Evolutionary conservation across 2,888 invertebrate genomes (phyloP), one percentile per base, ranked within the genome.

Genomic region (Calliopum simillimum): DNA sequence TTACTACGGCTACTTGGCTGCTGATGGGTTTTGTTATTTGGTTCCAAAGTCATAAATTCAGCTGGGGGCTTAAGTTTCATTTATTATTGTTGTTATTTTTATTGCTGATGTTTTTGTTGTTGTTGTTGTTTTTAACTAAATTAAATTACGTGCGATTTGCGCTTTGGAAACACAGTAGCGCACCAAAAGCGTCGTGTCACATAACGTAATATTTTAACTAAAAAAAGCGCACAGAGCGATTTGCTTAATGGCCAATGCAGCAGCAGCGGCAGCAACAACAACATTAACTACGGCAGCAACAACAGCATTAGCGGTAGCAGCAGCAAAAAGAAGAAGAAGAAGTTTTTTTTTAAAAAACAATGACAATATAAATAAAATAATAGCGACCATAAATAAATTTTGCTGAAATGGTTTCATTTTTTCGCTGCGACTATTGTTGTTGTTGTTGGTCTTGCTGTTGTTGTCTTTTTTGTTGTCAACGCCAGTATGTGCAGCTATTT

Each of bases 341-440:
- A 46, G 21, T 33, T 58, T 33, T 33, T 33, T 33, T 46, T 56
- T 66, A 41, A 33, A 25, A 67, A 59, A 67, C 76, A 76, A 77
- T 78, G 77, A 77, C 79, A 82, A 80, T 82, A 81, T 81, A 82
- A 82, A 83, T 83, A 82, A 83, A 83, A 82, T 82, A 82, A 83
- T 81, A 81, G 81, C 77, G 76, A 79, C 75, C 79, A 83, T 83
- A 82, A 82, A 83, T 83, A 81, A 82, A 81, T 80, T 81, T 81
- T 8, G n/a, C 65, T 56, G 25, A 56, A 66, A 56, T 55, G 55
- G 25, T 46, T 65, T 23, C 43, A 63, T 47, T n/a, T 19, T 5
- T 33, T 19, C 11, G 16, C 19, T n/a, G n/a, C n/a, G n/a, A n/a
- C n/a, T n/a, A 47, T 62, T n/a, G 46, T 51, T 51, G 51, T 49